Evolutionary conservation across 1,140 invertebrate genomes (phyloP).

Genomic region (Listronotus oregonensis): DNA sequence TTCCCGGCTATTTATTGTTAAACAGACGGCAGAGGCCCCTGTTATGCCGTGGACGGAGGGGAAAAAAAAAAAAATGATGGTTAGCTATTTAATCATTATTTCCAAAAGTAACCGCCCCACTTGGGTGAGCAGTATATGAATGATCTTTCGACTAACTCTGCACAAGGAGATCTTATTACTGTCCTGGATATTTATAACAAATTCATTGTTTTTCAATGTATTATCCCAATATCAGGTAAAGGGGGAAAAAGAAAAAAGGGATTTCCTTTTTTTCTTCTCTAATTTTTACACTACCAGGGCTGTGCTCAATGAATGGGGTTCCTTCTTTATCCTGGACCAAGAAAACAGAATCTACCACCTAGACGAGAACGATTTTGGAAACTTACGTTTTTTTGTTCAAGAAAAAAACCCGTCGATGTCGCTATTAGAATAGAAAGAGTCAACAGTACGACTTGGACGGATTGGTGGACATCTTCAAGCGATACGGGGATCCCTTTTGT

Average conservation of each 20-base stretch:
- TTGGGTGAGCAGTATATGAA: slow-evolving; percentile 44
- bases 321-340: slow-evolving; percentile 77
- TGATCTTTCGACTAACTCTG: slow-evolving; percentile 21
- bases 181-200: slow-evolving; percentile 92
- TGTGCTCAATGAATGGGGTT: slow-evolving; percentile 88
- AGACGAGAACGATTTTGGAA: slow-evolving; percentile 90
- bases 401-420: slow-evolving; percentile 91
- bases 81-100: slow-evolving; percentile 88
- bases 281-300: too few relatives aligned
- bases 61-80: slow-evolving; percentile 86
- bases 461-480: slow-evolving; percentile 80
- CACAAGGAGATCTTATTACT: slow-evolving; percentile 63
- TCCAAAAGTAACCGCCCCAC: slow-evolving; percentile 64
- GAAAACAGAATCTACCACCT: slow-evolving; percentile 81
- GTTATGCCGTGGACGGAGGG: slow-evolving; percentile 88
- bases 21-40: slow-evolving; percentile 88
- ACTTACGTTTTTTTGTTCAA: slow-evolving; percentile 86
- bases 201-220: slow-evolving; percentile 84
- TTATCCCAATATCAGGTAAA: slow-evolving; percentile 68
- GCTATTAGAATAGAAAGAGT: slow-evolving; percentile 88
- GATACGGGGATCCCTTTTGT: slow-evolving; percentile 94
- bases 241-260: too few relatives aligned
- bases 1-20: slow-evolving; percentile 90
- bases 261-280: too few relatives aligned
- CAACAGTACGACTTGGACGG: slow-evolving; percentile 89